Evolutionary conservation across 2,113 vertebrate species (phyloP), one percentile per base, ranked within the genome.

Genomic region (Pungitius pungitius): DNA sequence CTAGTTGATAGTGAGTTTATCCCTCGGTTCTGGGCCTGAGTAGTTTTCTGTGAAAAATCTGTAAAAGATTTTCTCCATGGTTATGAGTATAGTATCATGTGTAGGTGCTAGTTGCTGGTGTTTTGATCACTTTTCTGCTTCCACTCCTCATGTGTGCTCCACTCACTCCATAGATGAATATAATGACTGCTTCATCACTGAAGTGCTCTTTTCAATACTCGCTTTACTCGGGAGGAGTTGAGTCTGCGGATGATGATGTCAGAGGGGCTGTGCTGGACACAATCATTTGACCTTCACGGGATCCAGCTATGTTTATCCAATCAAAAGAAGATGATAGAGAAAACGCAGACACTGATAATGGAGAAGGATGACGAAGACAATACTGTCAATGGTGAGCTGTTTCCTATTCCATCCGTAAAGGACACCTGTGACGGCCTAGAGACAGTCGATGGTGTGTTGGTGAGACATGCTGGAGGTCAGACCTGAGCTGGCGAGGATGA

Each of bases 401-500:
- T 56, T 37, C 2, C 43, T 39, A 69, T 58, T 70, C 11, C 54
- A 12, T 81, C 61, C 33, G 56, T 63, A 5, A 86, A 75, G 22
- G 60, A 75, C 27, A 75, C 30, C 75, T 59, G 49, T 55, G 71
- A 81, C 79, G 73, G 40, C 13, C 8, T 43, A 17, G 62, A 63
- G 52, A 59, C 58, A 37, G 66, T 43, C 4, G 40, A 69, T 75
- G 60, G 52, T 49, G 14, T 73, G 56, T 40, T 78, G 78, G 27
- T 63, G 37, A 76, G 40, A 93, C 93, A 88, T 90, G 81, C 88
- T 89, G 65, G 64, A 87, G 89, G 87, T 93, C 96, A 96, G 94
- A 98, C 97, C 96, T 98, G 96, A 93, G 85, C 82, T 75, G 62
- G 91, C 81, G 22, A 90, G 85, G 74, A 66, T 69, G 90, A 83